Percentiles rank a stretch among this genome's conserved stretches.
phyloP scores from a whole-genome alignment of 2,113 vertebrate genomes.

The Corythornis cristatus region DNA sequence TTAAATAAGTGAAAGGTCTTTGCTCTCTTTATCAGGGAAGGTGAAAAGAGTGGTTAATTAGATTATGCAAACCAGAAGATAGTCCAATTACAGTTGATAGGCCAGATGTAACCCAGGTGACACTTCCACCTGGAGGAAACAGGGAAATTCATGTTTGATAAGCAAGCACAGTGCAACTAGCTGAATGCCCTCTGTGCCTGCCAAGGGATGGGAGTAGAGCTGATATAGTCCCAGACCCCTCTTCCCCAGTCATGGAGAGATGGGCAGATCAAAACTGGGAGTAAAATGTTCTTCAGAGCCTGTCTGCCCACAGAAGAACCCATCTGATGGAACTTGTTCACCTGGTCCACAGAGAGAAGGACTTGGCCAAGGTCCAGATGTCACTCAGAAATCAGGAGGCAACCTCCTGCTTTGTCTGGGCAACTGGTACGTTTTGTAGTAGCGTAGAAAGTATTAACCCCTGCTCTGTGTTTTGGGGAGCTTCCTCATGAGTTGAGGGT shows the following conservation, averaged over 20 bases:
- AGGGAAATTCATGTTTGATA: not conserved
- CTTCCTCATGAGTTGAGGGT: not conserved
- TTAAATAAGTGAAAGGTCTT: conserved; percentile 50
- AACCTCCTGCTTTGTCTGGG: not conserved
- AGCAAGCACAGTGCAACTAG: not conserved
- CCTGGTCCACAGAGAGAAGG: not conserved
- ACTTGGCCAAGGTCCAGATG: not conserved
- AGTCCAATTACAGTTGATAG: conserved; percentile 13
- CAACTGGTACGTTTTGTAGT: not conserved
- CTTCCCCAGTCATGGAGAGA: not conserved
- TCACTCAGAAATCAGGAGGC: not conserved
- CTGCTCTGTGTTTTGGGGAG: not conserved
- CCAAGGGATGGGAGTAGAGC: not conserved
- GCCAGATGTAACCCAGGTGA: conserved; percentile 12
- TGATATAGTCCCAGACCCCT: not conserved
- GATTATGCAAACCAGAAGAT: conserved; percentile 44
- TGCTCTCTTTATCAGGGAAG: conserved; percentile 11
- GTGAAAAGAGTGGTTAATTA: conserved; percentile 54
- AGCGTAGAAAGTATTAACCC: not conserved
- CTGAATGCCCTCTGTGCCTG: not conserved
- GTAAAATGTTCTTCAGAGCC: not conserved
- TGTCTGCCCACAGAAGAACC: not conserved
- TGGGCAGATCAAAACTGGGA: not conserved
- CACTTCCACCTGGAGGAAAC: conserved; percentile 1
- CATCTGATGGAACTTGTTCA: not conserved